These are phyloP conservation scores for Dufourea novaeangliae DNA, from an alignment of 1,140 invertebrate species.

Conservation along the genomic window DNA sequence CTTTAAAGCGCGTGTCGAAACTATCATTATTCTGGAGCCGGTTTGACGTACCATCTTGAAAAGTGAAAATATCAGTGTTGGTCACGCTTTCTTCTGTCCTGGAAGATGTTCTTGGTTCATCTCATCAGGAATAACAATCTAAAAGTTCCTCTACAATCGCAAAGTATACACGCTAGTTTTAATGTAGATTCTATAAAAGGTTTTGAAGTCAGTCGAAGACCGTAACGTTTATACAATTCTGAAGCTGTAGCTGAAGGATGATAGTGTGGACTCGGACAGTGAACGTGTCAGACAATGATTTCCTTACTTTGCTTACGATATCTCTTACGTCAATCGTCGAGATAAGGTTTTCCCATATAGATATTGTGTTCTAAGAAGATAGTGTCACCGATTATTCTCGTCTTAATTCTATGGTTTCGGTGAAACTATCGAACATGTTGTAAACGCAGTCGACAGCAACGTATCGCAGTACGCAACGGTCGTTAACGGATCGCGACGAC, in stretches of 20 bases:
- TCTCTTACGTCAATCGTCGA: neutral
- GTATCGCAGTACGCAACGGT: accelerated
- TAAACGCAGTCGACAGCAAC: neutral
- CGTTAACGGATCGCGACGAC: neutral
- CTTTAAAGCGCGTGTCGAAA: neutral
- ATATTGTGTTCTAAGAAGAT: neutral
- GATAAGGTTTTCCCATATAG: neutral
- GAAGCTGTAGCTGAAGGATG: neutral
- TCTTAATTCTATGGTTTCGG: neutral
- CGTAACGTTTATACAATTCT: neutral
- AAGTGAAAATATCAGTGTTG: neutral
- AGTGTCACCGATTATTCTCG: neutral
- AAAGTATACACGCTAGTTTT: neutral
- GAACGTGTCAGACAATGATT: neutral
- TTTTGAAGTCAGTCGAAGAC: neutral
- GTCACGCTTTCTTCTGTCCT: slow-evolving; percentile 3
- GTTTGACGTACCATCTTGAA: neutral
- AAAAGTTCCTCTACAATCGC: neutral
- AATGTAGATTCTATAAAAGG: too few relatives aligned
- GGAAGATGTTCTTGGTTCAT: neutral
- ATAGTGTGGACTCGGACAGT: neutral
- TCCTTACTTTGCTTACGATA: neutral
- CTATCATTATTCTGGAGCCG: neutral
- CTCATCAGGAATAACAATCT: neutral
- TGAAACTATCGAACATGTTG: neutral